phyloP scores from a whole-genome alignment of 2,888 invertebrate genomes.

The Hydraecia micacea region DNA sequence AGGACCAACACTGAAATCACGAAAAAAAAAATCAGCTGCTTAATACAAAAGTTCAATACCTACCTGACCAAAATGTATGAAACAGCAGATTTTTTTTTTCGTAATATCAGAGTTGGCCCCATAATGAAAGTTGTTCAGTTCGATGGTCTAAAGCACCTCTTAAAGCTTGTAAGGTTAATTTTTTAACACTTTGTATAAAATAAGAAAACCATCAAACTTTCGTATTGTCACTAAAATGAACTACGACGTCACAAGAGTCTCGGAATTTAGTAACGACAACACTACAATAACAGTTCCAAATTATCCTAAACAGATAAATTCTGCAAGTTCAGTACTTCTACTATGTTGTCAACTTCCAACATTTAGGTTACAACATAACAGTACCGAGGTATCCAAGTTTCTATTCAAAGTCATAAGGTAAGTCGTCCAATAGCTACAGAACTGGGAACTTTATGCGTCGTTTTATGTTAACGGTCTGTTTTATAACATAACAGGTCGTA shows the following conservation, averaged over 20 bases:
- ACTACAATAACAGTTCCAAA: conserved; percentile 6
- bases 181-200: too few species aligned
- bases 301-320: conserved; percentile 36
- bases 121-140: too few species aligned
- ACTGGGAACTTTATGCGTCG: conserved; percentile 54
- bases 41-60: too few species aligned
- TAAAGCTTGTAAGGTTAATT: too few species aligned
- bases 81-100: too few species aligned
- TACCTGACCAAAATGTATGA: too few species aligned
- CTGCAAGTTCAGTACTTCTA: conserved; percentile 28
- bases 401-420: conserved; percentile 53
- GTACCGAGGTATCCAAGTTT: conserved; percentile 47
- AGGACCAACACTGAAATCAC: too few species aligned
- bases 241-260: background rate
- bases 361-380: conserved; percentile 44
- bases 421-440: conserved; percentile 40
- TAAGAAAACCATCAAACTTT: background rate
- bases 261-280: background rate
- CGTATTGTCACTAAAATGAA: background rate
- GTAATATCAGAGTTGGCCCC: too few species aligned
- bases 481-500: conserved; percentile 56
- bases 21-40: too few species aligned
- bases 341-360: conserved; percentile 52
- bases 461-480: conserved; percentile 58
- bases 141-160: too few species aligned